A percentile compares a stretch with the other conserved stretches of the same genome.
Conservation (phyloP, 2,888 invertebrate genomes). For the Agrochola macilenta region DNA sequence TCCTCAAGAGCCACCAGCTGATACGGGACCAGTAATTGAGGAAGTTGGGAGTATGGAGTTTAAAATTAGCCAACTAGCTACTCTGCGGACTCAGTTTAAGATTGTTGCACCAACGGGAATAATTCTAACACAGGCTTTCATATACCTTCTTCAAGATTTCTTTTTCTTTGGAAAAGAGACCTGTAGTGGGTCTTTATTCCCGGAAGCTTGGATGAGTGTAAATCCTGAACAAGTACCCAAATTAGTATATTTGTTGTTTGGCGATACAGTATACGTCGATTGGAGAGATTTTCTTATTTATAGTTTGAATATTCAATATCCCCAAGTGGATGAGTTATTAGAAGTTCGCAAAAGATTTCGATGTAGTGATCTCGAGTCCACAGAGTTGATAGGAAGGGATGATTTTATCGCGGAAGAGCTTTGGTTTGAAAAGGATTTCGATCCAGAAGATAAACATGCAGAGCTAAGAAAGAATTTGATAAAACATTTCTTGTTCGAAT, state of each 20-base stretch:
- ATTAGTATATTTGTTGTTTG: constrained; percentile 88
- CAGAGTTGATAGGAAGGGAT: constrained; percentile 81
- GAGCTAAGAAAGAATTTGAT: constrained; percentile 80
- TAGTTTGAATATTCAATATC: constrained; percentile 90
- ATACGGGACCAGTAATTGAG: constrained; percentile 70
- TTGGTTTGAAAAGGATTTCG: constrained; percentile 85
- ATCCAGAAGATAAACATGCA: constrained; percentile 71
- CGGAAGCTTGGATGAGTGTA: constrained; percentile 83
- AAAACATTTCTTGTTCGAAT: constrained; percentile 90
- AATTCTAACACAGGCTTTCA: constrained; percentile 85
- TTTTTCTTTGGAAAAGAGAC: constrained; percentile 86
- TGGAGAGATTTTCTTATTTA: constrained; percentile 93
- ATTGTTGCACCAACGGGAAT: constrained; percentile 85
- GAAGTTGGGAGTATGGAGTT: constrained; percentile 76
- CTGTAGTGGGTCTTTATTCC: constrained; percentile 80
- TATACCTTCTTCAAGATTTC: constrained; percentile 89
- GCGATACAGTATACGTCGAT: constrained; percentile 89
- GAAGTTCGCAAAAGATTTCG: constrained; percentile 86
- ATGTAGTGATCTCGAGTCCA: constrained; percentile 83
- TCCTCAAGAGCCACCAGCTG: constrained; percentile 64
- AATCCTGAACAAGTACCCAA: constrained; percentile 84
- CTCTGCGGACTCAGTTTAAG: constrained; percentile 81
- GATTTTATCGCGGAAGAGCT: constrained; percentile 77
- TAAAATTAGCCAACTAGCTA: constrained; percentile 81
- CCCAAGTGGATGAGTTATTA: constrained; percentile 89